Conservation (phyloP, 2,888 invertebrate genomes). For the Drosophila atroscutellata region DNA sequence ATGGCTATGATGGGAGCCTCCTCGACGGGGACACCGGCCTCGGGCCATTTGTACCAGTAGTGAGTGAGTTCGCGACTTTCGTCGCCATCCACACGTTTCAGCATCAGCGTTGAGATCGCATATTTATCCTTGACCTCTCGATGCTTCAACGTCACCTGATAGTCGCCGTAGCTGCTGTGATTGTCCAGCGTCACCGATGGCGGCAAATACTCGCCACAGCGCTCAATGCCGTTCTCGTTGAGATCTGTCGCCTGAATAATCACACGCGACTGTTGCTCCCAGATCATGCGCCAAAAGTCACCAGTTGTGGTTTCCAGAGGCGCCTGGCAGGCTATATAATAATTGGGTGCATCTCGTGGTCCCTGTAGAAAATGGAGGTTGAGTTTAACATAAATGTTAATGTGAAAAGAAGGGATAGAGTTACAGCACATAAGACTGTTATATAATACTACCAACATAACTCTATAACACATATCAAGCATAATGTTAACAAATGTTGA, state of each 20-base stretch:
- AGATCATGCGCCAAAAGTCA: constrained; percentile 98
- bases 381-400: background rate
- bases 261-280: constrained; percentile 96
- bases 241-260: constrained; percentile 96
- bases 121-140: constrained; percentile 96
- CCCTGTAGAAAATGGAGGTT: constrained; percentile 87
- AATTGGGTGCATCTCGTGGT: constrained; percentile 92
- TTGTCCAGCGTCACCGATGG: constrained; percentile 96
- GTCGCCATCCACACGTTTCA: constrained; percentile 93
- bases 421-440: background rate
- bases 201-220: constrained; percentile 96
- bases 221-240: constrained; percentile 94
- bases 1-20: constrained; percentile 94
- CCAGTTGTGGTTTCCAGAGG: constrained; percentile 93
- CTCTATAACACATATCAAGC: background rate
- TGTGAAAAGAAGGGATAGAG: background rate
- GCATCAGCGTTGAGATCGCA: constrained; percentile 93
- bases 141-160: constrained; percentile 92
- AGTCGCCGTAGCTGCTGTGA: constrained; percentile 94
- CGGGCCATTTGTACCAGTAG: constrained; percentile 97
- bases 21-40: constrained; percentile 92
- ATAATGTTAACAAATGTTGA: background rate
- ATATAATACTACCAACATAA: background rate
- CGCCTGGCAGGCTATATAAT: constrained; percentile 97
- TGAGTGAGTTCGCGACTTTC: constrained; percentile 95